phyloP scores from a whole-genome alignment of 2,888 invertebrate species.

The Athalia rosae region DNA sequence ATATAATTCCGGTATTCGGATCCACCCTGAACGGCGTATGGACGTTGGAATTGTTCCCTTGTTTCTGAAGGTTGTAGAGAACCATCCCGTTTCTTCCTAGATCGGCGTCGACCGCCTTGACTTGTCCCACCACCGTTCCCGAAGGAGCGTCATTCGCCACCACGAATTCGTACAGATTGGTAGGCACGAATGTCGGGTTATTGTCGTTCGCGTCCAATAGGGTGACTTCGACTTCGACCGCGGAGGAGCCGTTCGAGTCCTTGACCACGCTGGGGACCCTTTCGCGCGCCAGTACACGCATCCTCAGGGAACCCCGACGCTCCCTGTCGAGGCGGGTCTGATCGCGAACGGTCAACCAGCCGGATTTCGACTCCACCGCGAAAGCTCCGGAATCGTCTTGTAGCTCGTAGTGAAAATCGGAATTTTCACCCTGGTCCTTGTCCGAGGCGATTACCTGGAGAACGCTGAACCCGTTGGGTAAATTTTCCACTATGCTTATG shows the following conservation, averaged over 20 bases:
- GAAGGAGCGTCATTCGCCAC: constrained; percentile 80
- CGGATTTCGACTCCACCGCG: constrained; percentile 85
- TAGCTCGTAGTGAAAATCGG: constrained; percentile 87
- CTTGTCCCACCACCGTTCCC: constrained; percentile 85
- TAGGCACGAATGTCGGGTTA: constrained; percentile 89
- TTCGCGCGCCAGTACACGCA: constrained; percentile 88
- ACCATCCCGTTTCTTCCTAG: constrained; percentile 86
- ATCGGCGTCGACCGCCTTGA: constrained; percentile 89
- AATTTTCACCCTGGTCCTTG: constrained; percentile 89
- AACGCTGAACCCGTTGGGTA: constrained; percentile 87
- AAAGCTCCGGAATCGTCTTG: constrained; percentile 86
- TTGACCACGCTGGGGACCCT: constrained; percentile 81
- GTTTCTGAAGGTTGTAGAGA: constrained; percentile 83
- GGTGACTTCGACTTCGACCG: constrained; percentile 87
- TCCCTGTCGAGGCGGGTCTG: constrained; percentile 88
- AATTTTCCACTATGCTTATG: constrained; percentile 93
- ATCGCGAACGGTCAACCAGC: constrained; percentile 90
- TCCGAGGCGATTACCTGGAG: constrained; percentile 86
- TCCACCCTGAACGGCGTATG: constrained; percentile 84
- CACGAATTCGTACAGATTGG: constrained; percentile 88
- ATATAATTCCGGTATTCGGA: constrained; percentile 81
- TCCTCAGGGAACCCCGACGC: constrained; percentile 81
- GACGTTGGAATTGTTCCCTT: constrained; percentile 78
- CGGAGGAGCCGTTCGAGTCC: constrained; percentile 69
- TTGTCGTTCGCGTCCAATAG: constrained; percentile 94